Percentiles rank a stretch among this genome's conserved stretches.
Evolutionary conservation across 1,140 invertebrate genomes (phyloP).

Genomic region (Mactra quadrangularis): DNA sequence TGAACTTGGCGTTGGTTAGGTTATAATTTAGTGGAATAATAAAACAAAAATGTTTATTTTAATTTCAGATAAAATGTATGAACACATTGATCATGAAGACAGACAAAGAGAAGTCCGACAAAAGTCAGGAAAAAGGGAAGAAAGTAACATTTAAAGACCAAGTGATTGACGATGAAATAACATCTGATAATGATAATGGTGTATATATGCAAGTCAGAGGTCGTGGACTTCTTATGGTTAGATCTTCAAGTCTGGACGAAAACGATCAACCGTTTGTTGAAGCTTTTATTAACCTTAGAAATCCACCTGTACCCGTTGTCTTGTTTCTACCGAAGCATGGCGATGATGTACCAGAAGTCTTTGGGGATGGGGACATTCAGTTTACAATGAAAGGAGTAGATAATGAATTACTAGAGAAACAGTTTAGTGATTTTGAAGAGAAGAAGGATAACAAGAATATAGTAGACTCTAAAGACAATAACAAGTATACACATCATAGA

Average conservation of each 20-base stretch:
- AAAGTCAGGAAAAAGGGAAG: not conserved
- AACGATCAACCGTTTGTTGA: not conserved
- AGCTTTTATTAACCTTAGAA: not conserved
- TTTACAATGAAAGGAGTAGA: slow-evolving; percentile 9
- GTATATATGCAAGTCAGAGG: slow-evolving; percentile 13
- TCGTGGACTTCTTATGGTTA: not conserved
- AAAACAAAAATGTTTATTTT: no score
- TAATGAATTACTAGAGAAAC: no score
- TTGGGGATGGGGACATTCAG: slow-evolving; percentile 23
- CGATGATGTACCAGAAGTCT: not conserved
- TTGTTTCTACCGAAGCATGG: slow-evolving; percentile 5
- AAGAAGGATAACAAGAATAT: no score
- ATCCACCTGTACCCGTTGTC: not conserved
- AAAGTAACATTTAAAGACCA: not conserved
- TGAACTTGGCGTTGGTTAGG: no score
- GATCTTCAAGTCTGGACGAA: not conserved
- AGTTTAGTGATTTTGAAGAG: no score
- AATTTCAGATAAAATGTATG: slow-evolving; percentile 15
- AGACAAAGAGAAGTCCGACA: not conserved
- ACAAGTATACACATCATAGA: slow-evolving; percentile 14
- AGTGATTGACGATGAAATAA: not conserved
- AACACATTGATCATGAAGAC: not conserved
- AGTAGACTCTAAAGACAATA: no score
- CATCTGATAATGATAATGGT: not conserved
- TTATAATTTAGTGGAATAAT: no score